Conservation (phyloP, 2,797 vertebrate species). For the Pitangus sulphuratus region DNA sequence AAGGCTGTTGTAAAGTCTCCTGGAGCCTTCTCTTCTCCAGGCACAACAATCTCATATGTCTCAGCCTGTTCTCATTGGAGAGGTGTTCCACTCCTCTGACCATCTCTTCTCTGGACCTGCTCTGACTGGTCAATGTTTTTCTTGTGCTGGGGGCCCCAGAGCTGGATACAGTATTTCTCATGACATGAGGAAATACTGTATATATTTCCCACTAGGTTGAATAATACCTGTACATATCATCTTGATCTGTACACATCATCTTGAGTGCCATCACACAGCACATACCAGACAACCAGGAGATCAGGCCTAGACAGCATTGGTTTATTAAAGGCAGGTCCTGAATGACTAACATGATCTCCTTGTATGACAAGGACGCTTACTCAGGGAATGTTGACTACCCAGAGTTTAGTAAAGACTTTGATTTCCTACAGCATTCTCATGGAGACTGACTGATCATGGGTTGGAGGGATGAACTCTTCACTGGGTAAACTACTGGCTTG, state of each 20-base stretch:
- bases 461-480: not conserved
- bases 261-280: not conserved
- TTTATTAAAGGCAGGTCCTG: not conserved
- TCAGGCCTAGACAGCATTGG: rapidly evolving
- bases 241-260: not conserved
- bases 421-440: not conserved
- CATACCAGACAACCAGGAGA: not conserved
- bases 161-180: not conserved
- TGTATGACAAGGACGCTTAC: not conserved
- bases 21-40: not conserved
- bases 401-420: not conserved
- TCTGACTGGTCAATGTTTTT: rapidly evolving
- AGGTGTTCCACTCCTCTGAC: not conserved
- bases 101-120: not conserved
- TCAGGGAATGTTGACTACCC: not conserved
- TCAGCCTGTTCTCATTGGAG: too few species aligned
- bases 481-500: not conserved
- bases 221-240: not conserved
- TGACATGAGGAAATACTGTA: not conserved
- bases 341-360: not conserved
- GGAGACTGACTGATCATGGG: not conserved
- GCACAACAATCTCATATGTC: not conserved
- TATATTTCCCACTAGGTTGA: not conserved
- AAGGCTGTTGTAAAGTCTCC: not conserved
- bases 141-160: not conserved